phyloP scores from a whole-genome alignment of 2,797 vertebrate species.

The Micromesistius poutassou region DNA sequence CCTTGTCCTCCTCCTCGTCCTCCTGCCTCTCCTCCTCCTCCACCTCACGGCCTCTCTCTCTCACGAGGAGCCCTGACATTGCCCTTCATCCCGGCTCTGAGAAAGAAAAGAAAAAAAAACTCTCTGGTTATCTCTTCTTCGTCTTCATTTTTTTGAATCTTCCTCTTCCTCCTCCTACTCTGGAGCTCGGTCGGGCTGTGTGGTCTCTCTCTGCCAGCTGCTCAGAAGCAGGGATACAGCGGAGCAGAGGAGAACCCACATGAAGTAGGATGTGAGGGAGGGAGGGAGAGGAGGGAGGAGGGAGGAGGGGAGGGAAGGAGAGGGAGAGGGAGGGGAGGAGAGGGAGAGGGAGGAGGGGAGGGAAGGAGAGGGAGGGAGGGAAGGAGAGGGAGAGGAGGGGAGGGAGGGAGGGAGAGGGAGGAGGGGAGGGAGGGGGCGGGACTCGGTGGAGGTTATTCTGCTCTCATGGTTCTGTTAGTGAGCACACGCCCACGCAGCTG shows the following conservation, averaged over 20 bases:
- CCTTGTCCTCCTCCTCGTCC: slow-evolving; percentile 5
- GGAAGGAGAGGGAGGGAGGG: slow-evolving; percentile 20
- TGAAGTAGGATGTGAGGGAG: slow-evolving; percentile 15
- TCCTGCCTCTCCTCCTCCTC: slow-evolving; percentile 9
- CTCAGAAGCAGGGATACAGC: not conserved
- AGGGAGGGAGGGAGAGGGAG: not conserved
- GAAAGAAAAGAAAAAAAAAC: not conserved
- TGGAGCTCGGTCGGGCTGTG: not conserved
- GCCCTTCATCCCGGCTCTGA: slow-evolving; percentile 8
- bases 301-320: slow-evolving; percentile 42
- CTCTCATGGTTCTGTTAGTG: slow-evolving; percentile 64
- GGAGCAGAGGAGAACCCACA: not conserved
- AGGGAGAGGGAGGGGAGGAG: slow-evolving; percentile 32
- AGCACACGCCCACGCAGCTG: slow-evolving; percentile 64
- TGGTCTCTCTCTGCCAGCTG: not conserved
- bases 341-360: slow-evolving; percentile 40
- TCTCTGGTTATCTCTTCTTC: slow-evolving; percentile 28
- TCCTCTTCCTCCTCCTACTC: not conserved
- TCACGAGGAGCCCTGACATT: slow-evolving; percentile 27
- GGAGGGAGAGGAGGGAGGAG: slow-evolving; percentile 21
- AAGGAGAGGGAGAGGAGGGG: slow-evolving; percentile 43
- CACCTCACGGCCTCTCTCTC: slow-evolving; percentile 12
- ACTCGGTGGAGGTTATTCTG: slow-evolving; percentile 64
- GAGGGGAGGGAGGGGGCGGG: slow-evolving; percentile 21
- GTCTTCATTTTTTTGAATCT: not conserved